Evolutionary conservation across 2,888 invertebrate genomes (phyloP).

Genomic region (Hedya salicella): DNA sequence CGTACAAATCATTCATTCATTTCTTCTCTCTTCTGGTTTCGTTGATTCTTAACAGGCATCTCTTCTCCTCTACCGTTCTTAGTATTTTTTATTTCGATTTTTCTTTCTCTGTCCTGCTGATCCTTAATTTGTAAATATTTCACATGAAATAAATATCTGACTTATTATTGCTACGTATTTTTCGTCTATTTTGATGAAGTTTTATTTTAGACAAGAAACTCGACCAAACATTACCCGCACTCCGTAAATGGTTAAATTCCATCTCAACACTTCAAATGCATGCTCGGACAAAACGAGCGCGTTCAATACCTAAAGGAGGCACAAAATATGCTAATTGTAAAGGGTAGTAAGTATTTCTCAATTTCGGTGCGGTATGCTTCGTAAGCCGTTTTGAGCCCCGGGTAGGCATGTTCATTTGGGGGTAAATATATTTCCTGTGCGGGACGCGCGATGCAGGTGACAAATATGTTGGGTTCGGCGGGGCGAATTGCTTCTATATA

Average conservation of each 20-base stretch:
- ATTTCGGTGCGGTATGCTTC: slow-evolving; percentile 5
- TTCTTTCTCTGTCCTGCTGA: no score
- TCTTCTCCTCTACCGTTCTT: no score
- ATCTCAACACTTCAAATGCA: not conserved
- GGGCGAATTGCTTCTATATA: slow-evolving; percentile 44
- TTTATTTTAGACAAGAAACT: no score
- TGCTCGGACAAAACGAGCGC: not conserved
- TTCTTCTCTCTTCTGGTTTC: no score
- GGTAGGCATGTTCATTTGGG: slow-evolving; percentile 50
- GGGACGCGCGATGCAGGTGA: slow-evolving; percentile 51
- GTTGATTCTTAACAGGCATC: no score
- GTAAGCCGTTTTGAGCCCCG: slow-evolving; percentile 43
- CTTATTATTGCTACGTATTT: no score
- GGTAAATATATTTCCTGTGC: slow-evolving; percentile 48
- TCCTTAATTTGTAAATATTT: no score
- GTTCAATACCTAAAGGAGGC: not conserved
- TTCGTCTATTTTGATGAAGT: no score
- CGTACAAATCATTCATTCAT: no score
- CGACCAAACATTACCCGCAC: not conserved
- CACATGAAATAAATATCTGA: no score
- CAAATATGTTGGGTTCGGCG: slow-evolving; percentile 46
- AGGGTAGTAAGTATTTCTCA: not conserved
- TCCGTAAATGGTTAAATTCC: no score
- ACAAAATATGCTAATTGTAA: not conserved
- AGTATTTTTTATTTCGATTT: no score